Conservation (phyloP, 2,888 invertebrate species). For the Noctua janthe region DNA sequence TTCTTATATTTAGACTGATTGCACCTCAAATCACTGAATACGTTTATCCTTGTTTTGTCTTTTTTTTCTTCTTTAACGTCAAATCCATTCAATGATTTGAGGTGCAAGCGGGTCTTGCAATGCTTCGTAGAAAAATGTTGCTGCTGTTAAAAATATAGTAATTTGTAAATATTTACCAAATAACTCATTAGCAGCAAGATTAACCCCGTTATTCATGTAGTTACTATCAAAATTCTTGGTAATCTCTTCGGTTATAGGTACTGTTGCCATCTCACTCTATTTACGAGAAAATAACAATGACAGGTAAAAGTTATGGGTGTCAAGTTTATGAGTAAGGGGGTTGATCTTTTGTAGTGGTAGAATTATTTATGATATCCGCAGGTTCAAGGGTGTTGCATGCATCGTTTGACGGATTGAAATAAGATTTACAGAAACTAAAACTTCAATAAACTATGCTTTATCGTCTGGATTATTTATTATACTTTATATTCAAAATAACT, state of each 20-base stretch:
- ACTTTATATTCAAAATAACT: neutral
- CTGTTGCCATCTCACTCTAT: conserved; percentile 28
- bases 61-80: neutral
- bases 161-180: conserved; percentile 10
- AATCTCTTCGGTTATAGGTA: neutral
- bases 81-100: neutral
- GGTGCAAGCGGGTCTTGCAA: neutral
- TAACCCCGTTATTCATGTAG: conserved; percentile 11
- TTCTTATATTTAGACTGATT: neutral
- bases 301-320: conserved; percentile 34
- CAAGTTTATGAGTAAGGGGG: conserved; percentile 21
- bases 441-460: neutral
- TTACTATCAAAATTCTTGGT: conserved; percentile 7
- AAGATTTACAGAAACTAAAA: neutral
- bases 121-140: conserved; percentile 17
- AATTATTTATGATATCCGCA: conserved; percentile 6
- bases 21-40: neutral
- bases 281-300: conserved; percentile 27
- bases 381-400: conserved; percentile 1
- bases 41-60: neutral
- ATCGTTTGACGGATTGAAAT: neutral
- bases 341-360: conserved; percentile 33
- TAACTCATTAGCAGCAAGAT: conserved; percentile 16
- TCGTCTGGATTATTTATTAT: neutral
- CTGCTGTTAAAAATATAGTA: neutral